A percentile compares a stretch with the other conserved stretches of the same genome.
Evolutionary conservation across 2,888 invertebrate species (phyloP).

Genomic region (Patella depressa): DNA sequence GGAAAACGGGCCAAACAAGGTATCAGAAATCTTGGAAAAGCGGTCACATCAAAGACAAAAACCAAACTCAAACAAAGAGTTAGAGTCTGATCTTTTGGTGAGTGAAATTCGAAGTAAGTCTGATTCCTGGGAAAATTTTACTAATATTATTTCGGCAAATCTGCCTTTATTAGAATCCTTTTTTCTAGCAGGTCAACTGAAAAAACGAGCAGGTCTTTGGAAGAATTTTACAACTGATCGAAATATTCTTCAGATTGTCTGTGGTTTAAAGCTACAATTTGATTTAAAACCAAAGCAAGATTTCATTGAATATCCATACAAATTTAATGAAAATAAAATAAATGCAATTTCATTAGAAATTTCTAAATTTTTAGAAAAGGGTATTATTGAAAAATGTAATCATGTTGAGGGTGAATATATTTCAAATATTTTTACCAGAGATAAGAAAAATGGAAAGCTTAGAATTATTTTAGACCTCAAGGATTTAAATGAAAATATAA

Average conservation of each 20-base stretch:
- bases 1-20: neutral
- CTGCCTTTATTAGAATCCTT: neutral
- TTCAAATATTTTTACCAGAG: slow-evolving; percentile 7
- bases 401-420: neutral
- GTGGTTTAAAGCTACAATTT: neutral
- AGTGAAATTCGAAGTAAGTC: slow-evolving; percentile 2
- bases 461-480: slow-evolving; percentile 23
- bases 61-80: neutral
- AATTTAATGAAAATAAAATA: neutral
- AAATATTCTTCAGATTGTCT: slow-evolving; percentile 10
- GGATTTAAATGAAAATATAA: slow-evolving; percentile 29
- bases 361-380: neutral
- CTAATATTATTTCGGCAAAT: neutral
- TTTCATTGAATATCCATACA: neutral
- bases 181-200: slow-evolving; percentile 16
- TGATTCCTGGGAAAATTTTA: neutral
- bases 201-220: neutral
- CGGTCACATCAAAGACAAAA: neutral
- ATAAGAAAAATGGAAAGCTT: slow-evolving; percentile 10
- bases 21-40: neutral
- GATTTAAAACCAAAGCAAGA: neutral
- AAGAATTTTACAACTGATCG: slow-evolving; percentile 6
- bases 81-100: neutral
- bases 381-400: slow-evolving; percentile 9
- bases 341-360: neutral